Conservation (phyloP, 2,113 vertebrate genomes). For the Spilogale gracilis region DNA sequence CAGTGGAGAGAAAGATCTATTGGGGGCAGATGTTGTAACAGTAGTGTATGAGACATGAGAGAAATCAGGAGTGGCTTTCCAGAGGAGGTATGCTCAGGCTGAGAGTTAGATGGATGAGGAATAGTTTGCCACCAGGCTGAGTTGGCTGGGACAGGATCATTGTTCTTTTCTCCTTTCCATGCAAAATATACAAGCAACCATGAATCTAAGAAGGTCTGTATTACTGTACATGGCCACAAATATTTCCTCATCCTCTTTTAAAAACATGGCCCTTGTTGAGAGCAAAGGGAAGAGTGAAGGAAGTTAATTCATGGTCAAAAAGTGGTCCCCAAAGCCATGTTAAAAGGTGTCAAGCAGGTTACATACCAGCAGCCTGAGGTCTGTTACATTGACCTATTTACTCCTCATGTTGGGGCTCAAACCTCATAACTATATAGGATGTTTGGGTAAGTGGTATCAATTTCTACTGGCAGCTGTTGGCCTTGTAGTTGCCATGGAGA, state of each 20-base stretch:
- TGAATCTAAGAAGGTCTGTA: neutral
- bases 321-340: neutral
- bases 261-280: neutral
- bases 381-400: neutral
- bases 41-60: neutral
- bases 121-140: neutral
- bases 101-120: neutral
- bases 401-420: neutral
- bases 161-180: neutral
- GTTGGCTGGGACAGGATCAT: neutral
- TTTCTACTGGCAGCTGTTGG: constrained; percentile 24
- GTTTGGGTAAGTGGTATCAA: neutral
- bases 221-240: neutral
- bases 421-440: neutral
- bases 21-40: neutral
- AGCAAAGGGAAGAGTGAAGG: neutral
- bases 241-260: neutral
- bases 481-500: constrained; percentile 1
- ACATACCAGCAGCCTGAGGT: neutral
- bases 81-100: neutral
- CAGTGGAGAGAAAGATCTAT: neutral
- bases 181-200: neutral
- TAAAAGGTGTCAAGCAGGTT: neutral
- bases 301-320: neutral
- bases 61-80: neutral